Evolutionary conservation across 2,888 invertebrate species (phyloP), one percentile per base, ranked within the genome.

Genomic region (Agrotis clavis): DNA sequence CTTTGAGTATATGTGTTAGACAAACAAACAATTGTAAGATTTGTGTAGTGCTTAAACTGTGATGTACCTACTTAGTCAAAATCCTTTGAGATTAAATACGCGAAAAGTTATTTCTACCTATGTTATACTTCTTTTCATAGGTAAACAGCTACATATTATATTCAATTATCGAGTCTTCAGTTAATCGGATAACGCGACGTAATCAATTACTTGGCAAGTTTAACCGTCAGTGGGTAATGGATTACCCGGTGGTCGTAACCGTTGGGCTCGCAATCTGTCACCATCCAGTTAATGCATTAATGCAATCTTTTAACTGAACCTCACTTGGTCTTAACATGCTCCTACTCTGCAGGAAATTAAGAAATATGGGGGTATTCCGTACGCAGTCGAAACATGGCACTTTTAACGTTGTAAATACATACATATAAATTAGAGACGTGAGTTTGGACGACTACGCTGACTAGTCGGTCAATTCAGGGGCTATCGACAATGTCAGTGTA

Each of bases 201-300:
- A 77, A 84, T 82, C 75, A 81, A 84, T 84, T 78, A 84, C 81
- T 84, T 65, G 66, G 51, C 67, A 74, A 67, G 71, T 61, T 72
- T 62, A 54, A 77, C 76, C 73, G 83, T 84, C 74, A 76, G 65
- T 67, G 57, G 35, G 81, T 84, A 83, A 84, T 84, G 77, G 81
- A 84, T 84, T 78, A 71, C 76, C 59, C 65, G 66, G 21, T 65
- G 78, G 67, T 78, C 74, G 70, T 65, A 78, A 74, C 70, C 45
- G 72, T 41, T 57, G 66, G 54, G 60, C 30, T 73, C 45, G 70
- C 85, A 74, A 85, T 84, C 85, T 83, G 85, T 85, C 84, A 85
- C 76, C 85, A 83, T 76, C 76, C 70, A 72, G 67, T 83, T 84
- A 85, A 74, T 82, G 84, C 78, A 82, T 76, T 82, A 77, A 72